Evolutionary conservation across 1,140 invertebrate genomes (phyloP).

Genomic region (Zaprionus tsacasi): DNA sequence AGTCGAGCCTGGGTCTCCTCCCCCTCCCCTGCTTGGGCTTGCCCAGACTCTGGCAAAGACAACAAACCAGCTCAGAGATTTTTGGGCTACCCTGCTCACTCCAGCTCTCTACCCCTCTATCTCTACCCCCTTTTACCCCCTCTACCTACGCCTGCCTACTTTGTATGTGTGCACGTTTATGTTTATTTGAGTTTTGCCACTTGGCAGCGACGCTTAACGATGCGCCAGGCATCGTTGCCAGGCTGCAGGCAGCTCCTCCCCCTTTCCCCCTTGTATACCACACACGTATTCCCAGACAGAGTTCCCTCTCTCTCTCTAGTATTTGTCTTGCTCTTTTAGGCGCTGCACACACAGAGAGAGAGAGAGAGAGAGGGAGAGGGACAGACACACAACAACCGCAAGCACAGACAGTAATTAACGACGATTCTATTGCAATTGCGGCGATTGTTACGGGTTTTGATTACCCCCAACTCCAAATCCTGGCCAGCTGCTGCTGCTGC

Average conservation of each 20-base stretch:
- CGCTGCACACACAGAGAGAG: conserved; percentile 35
- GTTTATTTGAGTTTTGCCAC: conserved; percentile 82
- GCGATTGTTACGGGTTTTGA: conserved; percentile 84
- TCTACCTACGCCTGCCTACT: not conserved
- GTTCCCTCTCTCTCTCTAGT: conserved; percentile 57
- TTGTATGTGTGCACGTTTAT: conserved; percentile 70
- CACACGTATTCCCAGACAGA: conserved; percentile 51
- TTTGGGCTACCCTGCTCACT: conserved; percentile 37
- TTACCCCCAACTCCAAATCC: conserved; percentile 42
- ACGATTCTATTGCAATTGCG: conserved; percentile 84
- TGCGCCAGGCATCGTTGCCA: conserved; percentile 56
- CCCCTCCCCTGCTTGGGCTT: not conserved
- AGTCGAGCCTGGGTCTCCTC: no score
- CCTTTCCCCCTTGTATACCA: conserved; percentile 25
- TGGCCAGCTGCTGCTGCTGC: conserved; percentile 30
- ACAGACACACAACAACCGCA: conserved; percentile 54
- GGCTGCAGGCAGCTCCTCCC: conserved; percentile 26
- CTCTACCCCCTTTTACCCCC: not conserved
- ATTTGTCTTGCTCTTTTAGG: conserved; percentile 81
- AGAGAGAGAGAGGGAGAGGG: conserved; percentile 13
- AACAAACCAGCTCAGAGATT: conserved; percentile 77
- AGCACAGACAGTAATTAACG: conserved; percentile 83
- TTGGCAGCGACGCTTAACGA: conserved; percentile 80
- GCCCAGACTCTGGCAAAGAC: conserved; percentile 60
- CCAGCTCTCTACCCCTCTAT: not conserved